Evolutionary conservation across 2,888 invertebrate species (phyloP), one percentile per base, ranked within the genome.

Genomic region (Furcula furcula): DNA sequence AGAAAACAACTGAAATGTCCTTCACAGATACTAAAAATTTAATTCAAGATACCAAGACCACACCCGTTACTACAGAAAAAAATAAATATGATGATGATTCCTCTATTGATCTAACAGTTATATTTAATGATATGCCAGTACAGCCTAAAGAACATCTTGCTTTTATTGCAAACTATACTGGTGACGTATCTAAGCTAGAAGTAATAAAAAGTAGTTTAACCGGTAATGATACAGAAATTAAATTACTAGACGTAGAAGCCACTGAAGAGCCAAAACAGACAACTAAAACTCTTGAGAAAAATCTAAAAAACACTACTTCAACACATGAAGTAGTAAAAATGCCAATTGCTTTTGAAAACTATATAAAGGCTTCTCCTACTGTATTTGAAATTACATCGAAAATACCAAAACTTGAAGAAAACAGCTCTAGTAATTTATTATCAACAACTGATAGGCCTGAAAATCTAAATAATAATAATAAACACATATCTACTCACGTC

Each of bases 21-120:
- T 23, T 46, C n/a, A 54, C 48, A 14, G 39, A 47, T 22, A 45
- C 52, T 16, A 52, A 56, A 37, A 33, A 27, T 14, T 31, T 36
- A 2, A 27, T 39, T 0, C 47, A 52, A 16, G 46, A 58, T 33
- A 52, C 41, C 2, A 48, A 58, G 5, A 48, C 55, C 13, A 23
- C 40, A 7, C 49, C 50, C 32, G 36, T 41, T 21, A 38, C 47
- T 21, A 27, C 21, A 16, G 40, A 57, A 14, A 40, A 41, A 13
- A 43, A 52, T 25, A 47, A 60, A 19, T 26, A 36, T 5, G 64
- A 64, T 21, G 76, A 78, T 39, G 74, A 77, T 40, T 59, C 71
- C 9, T 55, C 67, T 4, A 65, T 86, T 31, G 84, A 87, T 43
- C 65, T 87, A 0, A 84, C 77, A 1, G 79, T 87, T 15, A 66